Base-by-base conservation (phyloP, 2,113 vertebrate genomes). In the Lepisosteus oculatus region DNA sequence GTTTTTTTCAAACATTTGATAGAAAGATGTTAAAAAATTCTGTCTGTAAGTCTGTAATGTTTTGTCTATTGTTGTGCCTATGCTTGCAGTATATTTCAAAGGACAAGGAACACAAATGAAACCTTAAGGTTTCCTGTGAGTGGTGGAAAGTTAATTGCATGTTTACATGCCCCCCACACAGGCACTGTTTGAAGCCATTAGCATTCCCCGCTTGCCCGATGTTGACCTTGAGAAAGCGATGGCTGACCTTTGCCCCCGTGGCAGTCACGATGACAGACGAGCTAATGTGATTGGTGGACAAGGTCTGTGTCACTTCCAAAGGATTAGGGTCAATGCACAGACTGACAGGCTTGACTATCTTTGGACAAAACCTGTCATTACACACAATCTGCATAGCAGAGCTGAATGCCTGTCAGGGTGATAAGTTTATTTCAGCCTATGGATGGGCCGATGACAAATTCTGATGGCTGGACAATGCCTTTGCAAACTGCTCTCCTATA, bases 121-220 rank as follows among this genome's bases (percentile, higher is more conserved):
- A 13, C 5, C n/a, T 13, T 6, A 11, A 59, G 57, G 57, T 59
- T 59, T n/a, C 14, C 14, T 59, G 57, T n/a, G 14, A n/a, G 14
- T 59, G 57, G 72, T 78, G 72, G 75, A 77, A 78, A 72, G 63
- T 51, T 68, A 17, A 14, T 42, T 29, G 8, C 15, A 0, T 17
- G 11, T 9, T 41, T 61, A 5, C 55, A 14, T 8, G 17, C 9
- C 55, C 55, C 42, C 15, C 29, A 61, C 13, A n/a, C 41, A 54
- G 13, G 41, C 67, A 51, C n/a, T 68, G 67, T 56, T 74, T 81
- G 62, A 67, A 72, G 41, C 76, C 67, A 61, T 84, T 79, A 82
- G 74, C 80, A 79, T 81, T 80, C 73, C 76, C 76, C 73, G 72
- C 59, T 80, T 76, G 67, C 80, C 81, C 80, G 73, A 74, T 66